A percentile compares a stretch with the other conserved stretches of the same genome.
Conservation (phyloP, 2,888 invertebrate genomes). For the Hyposoter didymator region DNA sequence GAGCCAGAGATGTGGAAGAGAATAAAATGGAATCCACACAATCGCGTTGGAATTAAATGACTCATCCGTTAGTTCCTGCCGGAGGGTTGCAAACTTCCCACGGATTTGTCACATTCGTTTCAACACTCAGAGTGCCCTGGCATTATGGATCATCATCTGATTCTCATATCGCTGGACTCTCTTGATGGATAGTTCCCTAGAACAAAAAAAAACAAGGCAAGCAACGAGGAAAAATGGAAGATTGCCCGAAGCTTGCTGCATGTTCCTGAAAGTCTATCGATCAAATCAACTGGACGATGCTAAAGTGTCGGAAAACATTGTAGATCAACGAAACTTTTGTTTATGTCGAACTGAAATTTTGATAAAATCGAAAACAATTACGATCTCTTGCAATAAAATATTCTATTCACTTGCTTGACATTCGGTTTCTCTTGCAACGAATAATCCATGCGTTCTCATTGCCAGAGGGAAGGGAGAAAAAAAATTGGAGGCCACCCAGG, state of each 20-base stretch:
- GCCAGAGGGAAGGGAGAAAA: neutral
- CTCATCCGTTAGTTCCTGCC: neutral
- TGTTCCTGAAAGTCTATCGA: neutral
- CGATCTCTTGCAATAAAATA: neutral
- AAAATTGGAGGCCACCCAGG: neutral
- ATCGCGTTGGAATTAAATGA: constrained; percentile 30
- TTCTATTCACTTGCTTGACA: neutral
- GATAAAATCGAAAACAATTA: neutral
- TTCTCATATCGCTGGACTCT: constrained; percentile 25
- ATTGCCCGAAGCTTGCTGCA: constrained; percentile 6
- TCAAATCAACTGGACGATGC: neutral
- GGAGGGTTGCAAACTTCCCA: constrained; percentile 46
- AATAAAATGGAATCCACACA: neutral
- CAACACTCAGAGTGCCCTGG: neutral
- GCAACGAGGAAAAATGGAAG: neutral
- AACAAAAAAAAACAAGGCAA: neutral
- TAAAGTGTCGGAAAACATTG: neutral
- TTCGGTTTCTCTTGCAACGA: neutral
- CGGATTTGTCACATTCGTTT: constrained; percentile 49
- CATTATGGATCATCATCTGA: constrained; percentile 29
- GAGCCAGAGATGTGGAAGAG: neutral
- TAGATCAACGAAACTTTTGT: neutral
- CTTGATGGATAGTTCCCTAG: constrained; percentile 48
- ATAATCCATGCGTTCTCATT: neutral
- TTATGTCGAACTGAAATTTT: neutral